Evolutionary conservation across 2,797 vertebrate genomes (phyloP).

Genomic region (Tauraco hartlaubi): DNA sequence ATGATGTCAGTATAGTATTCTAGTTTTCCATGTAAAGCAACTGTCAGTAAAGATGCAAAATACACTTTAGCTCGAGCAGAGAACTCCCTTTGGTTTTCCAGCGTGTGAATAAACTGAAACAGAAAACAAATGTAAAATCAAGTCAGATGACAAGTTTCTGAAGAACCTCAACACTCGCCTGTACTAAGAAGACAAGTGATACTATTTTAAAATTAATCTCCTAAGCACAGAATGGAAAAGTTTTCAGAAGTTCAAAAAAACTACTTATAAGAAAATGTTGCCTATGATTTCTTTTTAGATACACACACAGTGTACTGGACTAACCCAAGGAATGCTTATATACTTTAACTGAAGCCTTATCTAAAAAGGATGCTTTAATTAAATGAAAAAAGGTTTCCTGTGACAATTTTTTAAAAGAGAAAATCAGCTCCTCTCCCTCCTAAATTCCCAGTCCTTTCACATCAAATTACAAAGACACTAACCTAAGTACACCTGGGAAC

Average conservation of each 20-base stretch:
- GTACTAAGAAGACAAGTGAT: not conserved
- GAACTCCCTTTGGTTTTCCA: slow-evolving; percentile 94
- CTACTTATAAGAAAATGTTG: not conserved
- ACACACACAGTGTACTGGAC: not conserved
- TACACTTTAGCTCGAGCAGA: slow-evolving; percentile 95
- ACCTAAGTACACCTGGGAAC: slow-evolving; percentile 36
- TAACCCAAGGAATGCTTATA: not conserved
- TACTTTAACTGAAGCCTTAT: not conserved
- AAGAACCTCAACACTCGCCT: not conserved
- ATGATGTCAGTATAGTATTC: slow-evolving; percentile 99
- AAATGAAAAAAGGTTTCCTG: not conserved
- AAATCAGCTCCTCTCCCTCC: not conserved
- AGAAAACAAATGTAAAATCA: slow-evolving; percentile 12
- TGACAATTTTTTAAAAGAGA: slow-evolving; percentile 8
- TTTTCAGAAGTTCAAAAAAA: not conserved
- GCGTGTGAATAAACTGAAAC: slow-evolving; percentile 93
- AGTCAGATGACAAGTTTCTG: not conserved
- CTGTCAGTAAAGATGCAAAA: slow-evolving; percentile 94
- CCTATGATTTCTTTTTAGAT: not conserved
- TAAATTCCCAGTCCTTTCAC: slow-evolving; percentile 45
- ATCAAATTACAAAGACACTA: slow-evolving; percentile 52
- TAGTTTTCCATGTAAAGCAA: slow-evolving; percentile 96
- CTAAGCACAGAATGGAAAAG: not conserved
- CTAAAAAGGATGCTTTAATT: not conserved
- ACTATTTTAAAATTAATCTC: not conserved